Percentiles rank a stretch among this genome's conserved stretches.
These are phyloP conservation scores for Dreissena polymorpha DNA, from an alignment of 1,140 invertebrate species.

Conservation along the genomic window DNA sequence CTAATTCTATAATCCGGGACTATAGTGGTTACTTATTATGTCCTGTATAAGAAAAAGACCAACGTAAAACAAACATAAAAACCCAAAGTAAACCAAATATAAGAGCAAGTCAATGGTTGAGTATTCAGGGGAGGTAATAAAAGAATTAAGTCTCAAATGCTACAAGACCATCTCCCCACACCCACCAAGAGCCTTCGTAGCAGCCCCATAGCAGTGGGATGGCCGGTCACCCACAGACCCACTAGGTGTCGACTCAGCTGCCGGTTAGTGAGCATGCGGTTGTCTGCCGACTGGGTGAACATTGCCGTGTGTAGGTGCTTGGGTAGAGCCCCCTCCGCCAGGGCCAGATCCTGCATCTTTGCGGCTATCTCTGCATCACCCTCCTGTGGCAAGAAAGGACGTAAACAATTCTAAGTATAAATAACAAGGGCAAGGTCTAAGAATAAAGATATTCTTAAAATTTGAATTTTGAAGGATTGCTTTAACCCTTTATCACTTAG, in stretches of 20 bases:
- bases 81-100: too few species aligned
- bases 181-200: constrained; percentile 93
- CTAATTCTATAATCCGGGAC: too few species aligned
- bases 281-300: constrained; percentile 89
- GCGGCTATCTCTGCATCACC: constrained; percentile 93
- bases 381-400: constrained; percentile 82
- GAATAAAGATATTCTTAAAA: too few species aligned
- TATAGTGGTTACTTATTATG: too few species aligned
- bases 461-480: too few species aligned
- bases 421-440: not conserved
- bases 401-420: not conserved
- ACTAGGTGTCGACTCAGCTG: constrained; percentile 98
- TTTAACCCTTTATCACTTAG: too few species aligned
- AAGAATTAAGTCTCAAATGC: too few species aligned
- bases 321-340: constrained; percentile 98
- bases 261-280: constrained; percentile 87
- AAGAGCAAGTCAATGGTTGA: too few species aligned
- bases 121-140: too few species aligned
- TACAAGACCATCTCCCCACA: too few species aligned
- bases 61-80: too few species aligned
- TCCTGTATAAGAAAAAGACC: too few species aligned
- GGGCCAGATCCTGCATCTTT: constrained; percentile 96
- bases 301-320: constrained; percentile 95
- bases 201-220: constrained; percentile 94
- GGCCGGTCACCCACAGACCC: constrained; percentile 97